A percentile compares a stretch with the other conserved stretches of the same genome.
phyloP scores from a whole-genome alignment of 1,140 invertebrate species.

The Drosophila seguyi region DNA sequence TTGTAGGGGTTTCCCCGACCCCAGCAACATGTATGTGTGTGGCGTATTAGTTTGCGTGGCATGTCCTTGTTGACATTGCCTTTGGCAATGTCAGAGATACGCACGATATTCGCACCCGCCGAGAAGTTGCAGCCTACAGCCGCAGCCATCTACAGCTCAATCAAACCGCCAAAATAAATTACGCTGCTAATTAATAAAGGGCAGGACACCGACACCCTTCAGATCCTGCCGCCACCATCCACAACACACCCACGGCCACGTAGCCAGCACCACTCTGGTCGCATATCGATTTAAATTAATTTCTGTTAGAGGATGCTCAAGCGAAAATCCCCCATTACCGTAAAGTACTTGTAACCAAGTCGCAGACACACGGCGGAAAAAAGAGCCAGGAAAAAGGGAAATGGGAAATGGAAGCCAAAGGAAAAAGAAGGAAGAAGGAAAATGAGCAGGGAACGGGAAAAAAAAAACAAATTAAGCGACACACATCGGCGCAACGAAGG shows the following conservation, averaged over 20 bases:
- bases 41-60: conserved; percentile 66
- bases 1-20: conserved; percentile 1
- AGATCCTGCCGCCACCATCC: not conserved
- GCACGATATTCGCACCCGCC: conserved; percentile 2
- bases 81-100: conserved; percentile 31
- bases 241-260: conserved; percentile 31
- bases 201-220: conserved; percentile 9
- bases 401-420: conserved; percentile 11
- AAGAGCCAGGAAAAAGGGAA: conserved; percentile 13
- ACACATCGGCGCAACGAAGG: conserved; percentile 53
- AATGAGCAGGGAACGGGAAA: conserved; percentile 1
- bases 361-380: conserved; percentile 45
- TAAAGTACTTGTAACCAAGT: conserved; percentile 85
- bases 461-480: conserved; percentile 76
- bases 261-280: conserved; percentile 38
- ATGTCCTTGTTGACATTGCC: conserved; percentile 81
- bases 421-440: conserved; percentile 5
- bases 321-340: conserved; percentile 85
- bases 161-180: conserved; percentile 64
- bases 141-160: conserved; percentile 46
- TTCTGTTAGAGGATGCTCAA: conserved; percentile 85
- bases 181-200: conserved; percentile 74
- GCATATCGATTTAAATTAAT: conserved; percentile 85
- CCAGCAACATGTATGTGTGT: conserved; percentile 18
- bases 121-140: conserved; percentile 15